Percentiles rank a stretch among this genome's conserved stretches.
Conservation (phyloP, 2,113 vertebrate genomes). For the Dromas ardeola region DNA sequence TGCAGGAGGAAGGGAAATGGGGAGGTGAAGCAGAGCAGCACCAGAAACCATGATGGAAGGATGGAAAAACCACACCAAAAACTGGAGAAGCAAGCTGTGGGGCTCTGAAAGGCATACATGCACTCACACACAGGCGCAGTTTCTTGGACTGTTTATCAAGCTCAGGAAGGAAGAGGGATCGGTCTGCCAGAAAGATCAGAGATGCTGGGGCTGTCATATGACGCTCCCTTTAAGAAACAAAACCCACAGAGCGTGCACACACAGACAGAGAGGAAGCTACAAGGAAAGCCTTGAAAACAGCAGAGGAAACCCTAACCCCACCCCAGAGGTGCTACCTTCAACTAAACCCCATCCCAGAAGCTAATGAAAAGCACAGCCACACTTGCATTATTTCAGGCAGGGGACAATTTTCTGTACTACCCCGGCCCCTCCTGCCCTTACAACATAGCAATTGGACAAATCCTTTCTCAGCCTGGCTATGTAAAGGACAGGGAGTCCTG, state of each 20-base stretch:
- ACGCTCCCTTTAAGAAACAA: constrained; percentile 51
- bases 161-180: constrained; percentile 68
- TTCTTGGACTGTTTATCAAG: constrained; percentile 54
- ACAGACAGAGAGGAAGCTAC: constrained; percentile 38
- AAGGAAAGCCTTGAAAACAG: constrained; percentile 53
- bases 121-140: not conserved
- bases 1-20: not conserved
- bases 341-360: not conserved
- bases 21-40: not conserved
- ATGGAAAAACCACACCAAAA: constrained; percentile 19
- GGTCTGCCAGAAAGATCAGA: constrained; percentile 58
- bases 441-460: not conserved
- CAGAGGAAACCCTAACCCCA: constrained; percentile 47
- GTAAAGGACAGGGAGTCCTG: not conserved
- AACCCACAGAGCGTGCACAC: constrained; percentile 11
- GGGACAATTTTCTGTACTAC: not conserved
- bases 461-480: not conserved
- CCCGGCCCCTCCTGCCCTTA: not conserved
- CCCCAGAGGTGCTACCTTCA: constrained; percentile 8
- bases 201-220: constrained; percentile 47
- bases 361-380: not conserved
- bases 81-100: not conserved
- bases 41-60: not conserved
- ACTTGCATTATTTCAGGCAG: not conserved
- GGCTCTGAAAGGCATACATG: not conserved